These are phyloP conservation scores for Remorina albescens DNA, from an alignment of 2,797 vertebrate genomes.

Conservation along the genomic window DNA sequence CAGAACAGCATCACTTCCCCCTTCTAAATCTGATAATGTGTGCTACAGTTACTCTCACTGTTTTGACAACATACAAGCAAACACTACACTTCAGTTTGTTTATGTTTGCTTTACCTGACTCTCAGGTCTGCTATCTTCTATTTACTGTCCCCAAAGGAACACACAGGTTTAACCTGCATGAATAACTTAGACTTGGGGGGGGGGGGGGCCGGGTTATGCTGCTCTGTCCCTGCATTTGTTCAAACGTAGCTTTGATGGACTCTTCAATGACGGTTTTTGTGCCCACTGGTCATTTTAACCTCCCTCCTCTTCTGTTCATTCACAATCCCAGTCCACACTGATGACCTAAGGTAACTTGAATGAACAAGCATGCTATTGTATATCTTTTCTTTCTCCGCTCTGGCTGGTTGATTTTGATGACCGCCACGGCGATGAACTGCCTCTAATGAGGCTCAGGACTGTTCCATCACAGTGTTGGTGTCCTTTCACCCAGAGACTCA, in stretches of 20 bases:
- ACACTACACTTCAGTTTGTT: slow-evolving; percentile 4
- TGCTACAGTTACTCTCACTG: slow-evolving; percentile 34
- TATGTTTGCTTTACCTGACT: slow-evolving; percentile 10
- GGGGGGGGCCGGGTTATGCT: too few relatives aligned
- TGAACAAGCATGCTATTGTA: slow-evolving; percentile 73
- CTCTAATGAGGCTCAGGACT: slow-evolving; percentile 25
- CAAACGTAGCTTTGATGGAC: background rate
- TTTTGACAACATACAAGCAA: slow-evolving; percentile 38
- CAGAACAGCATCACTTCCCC: slow-evolving; percentile 22
- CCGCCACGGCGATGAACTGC: slow-evolving; percentile 15
- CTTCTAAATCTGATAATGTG: slow-evolving; percentile 42
- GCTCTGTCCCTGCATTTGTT: background rate
- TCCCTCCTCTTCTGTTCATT: slow-evolving; percentile 19
- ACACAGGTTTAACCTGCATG: background rate
- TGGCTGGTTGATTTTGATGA: slow-evolving; percentile 39
- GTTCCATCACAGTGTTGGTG: slow-evolving; percentile 14
- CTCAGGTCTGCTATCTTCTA: background rate
- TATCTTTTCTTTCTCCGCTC: slow-evolving; percentile 36
- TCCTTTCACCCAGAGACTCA: slow-evolving; percentile 29
- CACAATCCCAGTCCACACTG: slow-evolving; percentile 43
- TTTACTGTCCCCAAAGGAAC: slow-evolving; percentile 6
- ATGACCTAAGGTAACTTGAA: slow-evolving; percentile 53
- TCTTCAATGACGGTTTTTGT: slow-evolving; percentile 27
- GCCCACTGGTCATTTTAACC: background rate
- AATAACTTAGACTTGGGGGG: background rate